Conservation (phyloP, 2,797 vertebrate species). For the Melanotaenia parkinsoni region DNA sequence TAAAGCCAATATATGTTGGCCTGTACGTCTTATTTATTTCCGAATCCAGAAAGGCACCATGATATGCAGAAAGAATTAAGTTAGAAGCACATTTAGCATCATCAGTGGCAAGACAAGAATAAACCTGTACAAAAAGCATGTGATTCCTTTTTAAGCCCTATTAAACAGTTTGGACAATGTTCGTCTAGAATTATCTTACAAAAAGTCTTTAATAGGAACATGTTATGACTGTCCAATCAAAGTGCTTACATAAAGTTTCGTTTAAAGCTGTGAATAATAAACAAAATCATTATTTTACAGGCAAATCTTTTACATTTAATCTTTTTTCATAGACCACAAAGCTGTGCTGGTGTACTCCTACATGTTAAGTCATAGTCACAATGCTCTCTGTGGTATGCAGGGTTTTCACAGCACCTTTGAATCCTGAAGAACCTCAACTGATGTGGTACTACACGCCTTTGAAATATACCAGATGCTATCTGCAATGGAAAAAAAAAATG, state of each 20-base stretch:
- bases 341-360: background rate
- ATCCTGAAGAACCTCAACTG: background rate
- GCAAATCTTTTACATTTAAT: too few relatives aligned
- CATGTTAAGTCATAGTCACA: background rate
- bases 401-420: background rate
- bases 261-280: too few relatives aligned
- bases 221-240: too few relatives aligned
- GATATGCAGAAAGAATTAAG: background rate
- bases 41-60: background rate
- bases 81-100: background rate
- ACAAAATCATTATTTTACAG: too few relatives aligned
- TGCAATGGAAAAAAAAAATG: background rate
- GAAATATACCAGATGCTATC: background rate
- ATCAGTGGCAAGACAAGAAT: background rate
- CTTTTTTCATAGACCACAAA: background rate
- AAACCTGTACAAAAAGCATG: background rate
- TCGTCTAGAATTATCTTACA: too few relatives aligned
- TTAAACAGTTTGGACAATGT: too few relatives aligned
- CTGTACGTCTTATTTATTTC: background rate
- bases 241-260: too few relatives aligned
- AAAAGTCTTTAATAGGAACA: too few relatives aligned
- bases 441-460: background rate
- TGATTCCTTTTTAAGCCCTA: too few relatives aligned
- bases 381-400: background rate
- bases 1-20: background rate